Percentiles rank a stretch among this genome's conserved stretches.
Evolutionary conservation across 2,888 invertebrate species (phyloP).

Genomic region (Dynastes hyllus): DNA sequence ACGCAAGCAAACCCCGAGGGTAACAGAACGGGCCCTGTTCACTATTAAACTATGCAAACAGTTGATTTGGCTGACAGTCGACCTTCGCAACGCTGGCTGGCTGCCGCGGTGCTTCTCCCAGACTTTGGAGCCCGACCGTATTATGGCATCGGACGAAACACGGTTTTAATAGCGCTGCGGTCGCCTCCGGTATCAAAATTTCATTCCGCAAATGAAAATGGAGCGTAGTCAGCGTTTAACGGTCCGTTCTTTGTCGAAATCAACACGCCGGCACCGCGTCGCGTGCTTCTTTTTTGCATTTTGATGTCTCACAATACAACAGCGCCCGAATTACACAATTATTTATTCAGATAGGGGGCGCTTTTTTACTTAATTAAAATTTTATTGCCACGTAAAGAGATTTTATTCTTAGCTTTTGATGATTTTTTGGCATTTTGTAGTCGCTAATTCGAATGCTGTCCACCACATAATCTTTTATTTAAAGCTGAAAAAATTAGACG

Average conservation of each 20-base stretch:
- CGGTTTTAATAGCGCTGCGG: slow-evolving; percentile 13
- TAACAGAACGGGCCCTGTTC: neutral
- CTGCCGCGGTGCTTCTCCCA: neutral
- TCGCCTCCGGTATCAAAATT: slow-evolving; percentile 34
- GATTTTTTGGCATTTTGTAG: neutral
- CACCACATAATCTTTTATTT: too few species aligned
- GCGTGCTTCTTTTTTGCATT: slow-evolving; percentile 24
- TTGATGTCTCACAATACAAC: neutral
- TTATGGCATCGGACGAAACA: slow-evolving; percentile 20
- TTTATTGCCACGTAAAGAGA: neutral
- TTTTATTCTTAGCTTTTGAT: neutral
- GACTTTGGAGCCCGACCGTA: neutral
- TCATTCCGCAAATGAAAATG: slow-evolving; percentile 30
- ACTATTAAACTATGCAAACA: slow-evolving; percentile 42
- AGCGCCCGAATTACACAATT: slow-evolving; percentile 6
- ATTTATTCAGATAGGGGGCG: slow-evolving; percentile 20
- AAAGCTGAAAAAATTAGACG: too few species aligned
- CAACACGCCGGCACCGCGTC: neutral
- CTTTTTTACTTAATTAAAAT: slow-evolving; percentile 17
- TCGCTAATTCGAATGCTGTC: neutral
- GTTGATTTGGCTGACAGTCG: slow-evolving; percentile 24
- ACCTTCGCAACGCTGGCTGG: neutral
- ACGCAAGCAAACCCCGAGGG: slow-evolving; percentile 21
- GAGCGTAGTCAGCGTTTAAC: slow-evolving; percentile 34
- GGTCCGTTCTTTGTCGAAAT: neutral